A percentile compares a stretch with the other conserved stretches of the same genome.
phyloP scores from a whole-genome alignment of 1,140 invertebrate genomes.

The Diachasma alloeum region DNA sequence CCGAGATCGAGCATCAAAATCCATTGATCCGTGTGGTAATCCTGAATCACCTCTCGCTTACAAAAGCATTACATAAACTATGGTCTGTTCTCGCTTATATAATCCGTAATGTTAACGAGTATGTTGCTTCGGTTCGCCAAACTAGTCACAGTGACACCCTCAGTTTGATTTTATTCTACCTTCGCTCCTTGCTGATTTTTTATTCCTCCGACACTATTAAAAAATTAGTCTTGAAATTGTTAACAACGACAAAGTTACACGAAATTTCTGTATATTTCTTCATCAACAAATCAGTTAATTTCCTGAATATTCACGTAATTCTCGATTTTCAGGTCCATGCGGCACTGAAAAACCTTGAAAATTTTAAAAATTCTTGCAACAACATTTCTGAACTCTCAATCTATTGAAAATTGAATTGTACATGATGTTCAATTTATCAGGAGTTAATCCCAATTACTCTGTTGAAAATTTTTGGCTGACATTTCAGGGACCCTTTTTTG shows the following conservation, averaged over 20 bases:
- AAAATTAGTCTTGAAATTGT: neutral
- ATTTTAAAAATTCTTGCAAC: too few species aligned
- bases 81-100: constrained; percentile 17
- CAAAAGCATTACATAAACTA: constrained; percentile 6
- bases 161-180: neutral
- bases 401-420: too few species aligned
- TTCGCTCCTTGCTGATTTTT: neutral
- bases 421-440: neutral
- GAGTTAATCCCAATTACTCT: too few species aligned
- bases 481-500: too few species aligned
- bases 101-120: constrained; percentile 19
- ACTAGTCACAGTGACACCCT: neutral
- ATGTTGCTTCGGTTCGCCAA: constrained; percentile 4
- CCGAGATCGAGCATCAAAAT: neutral
- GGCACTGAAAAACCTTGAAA: too few species aligned
- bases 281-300: too few species aligned
- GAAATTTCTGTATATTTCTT: neutral
- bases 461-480: too few species aligned
- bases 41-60: constrained; percentile 7
- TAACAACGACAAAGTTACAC: neutral
- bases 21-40: constrained; percentile 13
- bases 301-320: too few species aligned
- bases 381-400: too few species aligned
- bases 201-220: too few species aligned
- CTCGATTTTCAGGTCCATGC: too few species aligned